Evolutionary conservation across 2,888 invertebrate genomes (phyloP), one percentile per base, ranked within the genome.

Genomic region (Sesamia inferens): DNA sequence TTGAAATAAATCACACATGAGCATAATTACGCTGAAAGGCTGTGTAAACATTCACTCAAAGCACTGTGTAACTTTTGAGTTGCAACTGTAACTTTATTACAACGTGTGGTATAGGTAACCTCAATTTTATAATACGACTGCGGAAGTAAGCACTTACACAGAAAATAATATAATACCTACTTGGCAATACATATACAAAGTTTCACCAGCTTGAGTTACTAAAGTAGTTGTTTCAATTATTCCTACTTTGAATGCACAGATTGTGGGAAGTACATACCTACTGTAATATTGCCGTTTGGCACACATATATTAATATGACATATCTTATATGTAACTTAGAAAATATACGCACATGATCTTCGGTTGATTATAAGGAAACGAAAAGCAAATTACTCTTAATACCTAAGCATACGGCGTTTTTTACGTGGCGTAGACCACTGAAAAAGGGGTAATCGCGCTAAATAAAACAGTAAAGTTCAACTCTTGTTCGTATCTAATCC

Each of bases 31-130:
- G 73, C 39, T 57, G 31, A 55, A 61, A 11, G 71, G 10, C 61
- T 5, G 13, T 16, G 48, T 62, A 39, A 71, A 54, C 47, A 24
- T 71, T 16, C 51, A 62, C 57, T 24, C 14, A 48, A 79, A 73
- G 10, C 24, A 54, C 22, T 64, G 19, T 59, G 10, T 67, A 63
- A 81, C 63, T 68, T 74, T 66, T 42, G 48, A 76, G 68, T 48
- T 51, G 16, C 14, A 81, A 68, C 42, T 51, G 13, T 76, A 76
- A 78, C 48, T 81, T 76, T 55, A 68, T 75, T 63, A 76, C 68
- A 44, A 62, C n/a, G 58, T 58, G 61, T 54, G 57, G 24, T 42
- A 55, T 64, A n/a, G n/a, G n/a, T n/a, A 76, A 78, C 81, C 76
- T 55, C 51, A 48, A 67, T 63, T 54, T 48, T 58, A 22, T 61